A percentile compares a stretch with the other conserved stretches of the same genome.
Conservation (phyloP, 64 coral and sea anemone genomes). For the Orbicella faveolata region DNA sequence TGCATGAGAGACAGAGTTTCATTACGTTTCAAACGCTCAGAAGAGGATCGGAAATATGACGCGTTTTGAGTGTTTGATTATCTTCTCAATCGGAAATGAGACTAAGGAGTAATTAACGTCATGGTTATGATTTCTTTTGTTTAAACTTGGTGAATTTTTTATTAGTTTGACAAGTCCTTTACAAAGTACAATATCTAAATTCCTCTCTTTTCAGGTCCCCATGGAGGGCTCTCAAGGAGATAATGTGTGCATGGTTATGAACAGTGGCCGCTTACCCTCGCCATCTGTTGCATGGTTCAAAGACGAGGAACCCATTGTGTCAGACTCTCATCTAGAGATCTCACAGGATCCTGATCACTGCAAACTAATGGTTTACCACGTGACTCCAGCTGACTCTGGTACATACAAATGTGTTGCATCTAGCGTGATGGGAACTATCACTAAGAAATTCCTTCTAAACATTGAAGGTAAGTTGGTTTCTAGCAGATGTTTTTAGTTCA, state of each 20-base stretch:
- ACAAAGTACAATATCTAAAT: neutral
- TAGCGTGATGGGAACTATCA: slow-evolving; percentile 52
- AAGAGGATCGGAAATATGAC: too few relatives aligned
- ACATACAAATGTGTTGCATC: slow-evolving; percentile 86
- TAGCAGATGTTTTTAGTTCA: neutral
- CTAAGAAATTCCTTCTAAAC: slow-evolving; percentile 80
- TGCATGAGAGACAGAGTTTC: too few relatives aligned
- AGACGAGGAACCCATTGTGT: slow-evolving; percentile 64
- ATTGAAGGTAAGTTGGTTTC: slow-evolving; percentile 64
- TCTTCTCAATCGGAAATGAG: too few relatives aligned
- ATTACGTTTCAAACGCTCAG: too few relatives aligned
- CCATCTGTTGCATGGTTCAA: slow-evolving; percentile 73
- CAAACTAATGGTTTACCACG: slow-evolving; percentile 56
- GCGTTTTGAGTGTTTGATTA: too few relatives aligned
- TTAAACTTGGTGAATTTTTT: too few relatives aligned
- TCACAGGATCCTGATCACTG: slow-evolving; percentile 43
- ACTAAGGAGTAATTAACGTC: too few relatives aligned
- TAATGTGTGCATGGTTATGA: slow-evolving; percentile 73
- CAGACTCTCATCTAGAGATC: slow-evolving; percentile 48
- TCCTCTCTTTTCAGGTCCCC: slow-evolving; percentile 53
- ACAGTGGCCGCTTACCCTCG: slow-evolving; percentile 55
- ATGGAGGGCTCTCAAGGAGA: slow-evolving; percentile 81
- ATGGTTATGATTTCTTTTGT: too few relatives aligned
- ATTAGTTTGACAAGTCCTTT: too few relatives aligned
- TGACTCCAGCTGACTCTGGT: slow-evolving; percentile 74